Base-by-base conservation (phyloP, 2,888 invertebrate genomes). In the Polymixis lichenea region DNA sequence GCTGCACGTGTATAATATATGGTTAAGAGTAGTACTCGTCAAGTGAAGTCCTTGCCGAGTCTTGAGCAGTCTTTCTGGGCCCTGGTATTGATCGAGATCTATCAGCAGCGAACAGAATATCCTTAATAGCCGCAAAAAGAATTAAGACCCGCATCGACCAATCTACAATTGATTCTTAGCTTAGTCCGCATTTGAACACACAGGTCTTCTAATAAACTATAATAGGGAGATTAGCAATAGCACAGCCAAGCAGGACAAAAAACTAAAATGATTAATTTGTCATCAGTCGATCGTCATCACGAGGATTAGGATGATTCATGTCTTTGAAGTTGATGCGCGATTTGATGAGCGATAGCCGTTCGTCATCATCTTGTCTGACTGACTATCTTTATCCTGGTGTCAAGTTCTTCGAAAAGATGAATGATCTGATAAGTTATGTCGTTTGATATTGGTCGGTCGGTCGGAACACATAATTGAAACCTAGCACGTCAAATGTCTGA, bases 341-440 rank as follows among this genome's bases (percentile, higher is more conserved):
- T 79, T 55, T 60, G 80, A 64, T 71, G 61, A 49, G 55, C 64
- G 78, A 67, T 71, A 58, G 71, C 25, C 17, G 58, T 83, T 83
- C 62, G 78, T 78, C 83, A 82, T 80, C 83, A 77, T 68, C 67
- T 83, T 77, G 58, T 51, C 74, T 65, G 53, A 53, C 15, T 65
- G 68, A 67, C 60, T 69, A 70, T 77, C 17, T 38, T 70, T 80
- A 82, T 70, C 70, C 80, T 82, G 76, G 49, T 78, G 49, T 72
- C 43, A 78, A 53, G 67, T 77, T 77, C 78, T 80, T 7, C 51
- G 77, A 77, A 80, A 62, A 15, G 22, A 22, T 49, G 32, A n/a
- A 65, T 77, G 60, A 69, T 82, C 58, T 69, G 77, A 77, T 66
- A 32, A 69, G 15, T 80, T 72, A 32, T 64, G 13, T 58, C 43